These are phyloP conservation scores for Idris sp. DNA, from an alignment of 1,140 invertebrate species.

Conservation along the genomic window DNA sequence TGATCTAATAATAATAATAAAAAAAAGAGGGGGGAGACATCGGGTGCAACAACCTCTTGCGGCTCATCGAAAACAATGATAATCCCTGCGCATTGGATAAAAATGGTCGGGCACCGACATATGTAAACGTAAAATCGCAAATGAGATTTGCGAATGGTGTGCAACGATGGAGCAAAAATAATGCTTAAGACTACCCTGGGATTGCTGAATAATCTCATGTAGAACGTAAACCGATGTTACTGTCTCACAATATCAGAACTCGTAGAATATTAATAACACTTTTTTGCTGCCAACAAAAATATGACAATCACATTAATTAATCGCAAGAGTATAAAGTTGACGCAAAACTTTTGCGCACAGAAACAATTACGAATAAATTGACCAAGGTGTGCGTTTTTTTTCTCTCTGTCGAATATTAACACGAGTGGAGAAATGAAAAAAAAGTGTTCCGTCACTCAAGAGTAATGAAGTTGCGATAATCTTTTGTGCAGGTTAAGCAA, in stretches of 20 bases:
- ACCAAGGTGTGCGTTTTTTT: too few relatives aligned
- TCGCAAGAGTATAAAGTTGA: too few relatives aligned
- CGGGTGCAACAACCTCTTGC: constrained; percentile 26
- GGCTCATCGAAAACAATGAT: constrained; percentile 50
- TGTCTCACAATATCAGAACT: constrained; percentile 51
- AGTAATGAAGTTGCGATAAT: constrained; percentile 23
- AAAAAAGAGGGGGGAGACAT: too few relatives aligned
- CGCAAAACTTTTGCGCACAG: too few relatives aligned
- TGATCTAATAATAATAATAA: too few relatives aligned
- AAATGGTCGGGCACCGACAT: constrained; percentile 20
- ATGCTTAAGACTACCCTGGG: constrained; percentile 60
- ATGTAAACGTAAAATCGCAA: constrained; percentile 62
- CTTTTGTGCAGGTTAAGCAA: constrained; percentile 14
- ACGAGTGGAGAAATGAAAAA: background rate
- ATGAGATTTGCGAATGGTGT: constrained; percentile 62
- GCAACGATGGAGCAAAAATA: constrained; percentile 62
- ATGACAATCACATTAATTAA: constrained; percentile 49
- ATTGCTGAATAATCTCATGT: constrained; percentile 65
- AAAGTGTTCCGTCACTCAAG: constrained; percentile 17
- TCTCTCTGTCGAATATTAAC: constrained; percentile 37
- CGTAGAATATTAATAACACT: constrained; percentile 62
- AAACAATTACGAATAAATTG: too few relatives aligned
- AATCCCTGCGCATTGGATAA: constrained; percentile 21
- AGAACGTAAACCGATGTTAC: constrained; percentile 50
- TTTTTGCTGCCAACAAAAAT: constrained; percentile 47